Evolutionary conservation across 2,888 invertebrate genomes (phyloP).

Genomic region (Orchesellides sinensis): DNA sequence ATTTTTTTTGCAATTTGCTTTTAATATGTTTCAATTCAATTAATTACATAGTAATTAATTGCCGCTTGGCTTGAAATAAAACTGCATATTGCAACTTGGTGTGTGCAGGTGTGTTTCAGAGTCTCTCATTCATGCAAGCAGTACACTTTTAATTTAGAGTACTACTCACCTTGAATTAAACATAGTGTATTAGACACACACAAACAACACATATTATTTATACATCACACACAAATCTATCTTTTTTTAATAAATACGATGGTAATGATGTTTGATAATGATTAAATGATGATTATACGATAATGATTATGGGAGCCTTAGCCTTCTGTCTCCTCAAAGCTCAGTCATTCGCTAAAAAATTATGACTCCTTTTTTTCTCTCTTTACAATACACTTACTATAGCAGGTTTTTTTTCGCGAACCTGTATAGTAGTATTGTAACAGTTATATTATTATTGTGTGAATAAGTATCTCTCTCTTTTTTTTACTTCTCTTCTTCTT

Average conservation of each 20-base stretch:
- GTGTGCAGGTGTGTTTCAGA: too few species aligned
- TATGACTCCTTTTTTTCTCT: constrained; percentile 63
- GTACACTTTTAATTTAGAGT: too few species aligned
- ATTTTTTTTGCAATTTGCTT: neutral
- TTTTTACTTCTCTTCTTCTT: constrained; percentile 42
- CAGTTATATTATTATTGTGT: constrained; percentile 59
- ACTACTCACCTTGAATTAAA: constrained; percentile 6
- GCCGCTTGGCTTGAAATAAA: neutral
- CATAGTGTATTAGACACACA: too few species aligned
- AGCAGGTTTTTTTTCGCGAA: constrained; percentile 57
- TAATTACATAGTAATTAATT: neutral
- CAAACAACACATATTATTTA: too few species aligned
- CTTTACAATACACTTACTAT: constrained; percentile 38
- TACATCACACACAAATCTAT: too few species aligned
- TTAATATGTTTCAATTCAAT: too few species aligned
- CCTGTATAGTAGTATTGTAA: constrained; percentile 43
- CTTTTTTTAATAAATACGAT: constrained; percentile 60
- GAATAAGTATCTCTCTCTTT: constrained; percentile 46
- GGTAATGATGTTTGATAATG: constrained; percentile 61
- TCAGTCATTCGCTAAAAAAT: constrained; percentile 63
- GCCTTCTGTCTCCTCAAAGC: constrained; percentile 65
- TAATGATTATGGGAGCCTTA: constrained; percentile 66
- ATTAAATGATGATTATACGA: constrained; percentile 63
- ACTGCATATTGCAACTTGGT: neutral
- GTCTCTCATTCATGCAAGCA: neutral